Evolutionary conservation across 2,888 invertebrate genomes (phyloP), one percentile per base, ranked within the genome.

Genomic region (Leptopterna dolabrata): DNA sequence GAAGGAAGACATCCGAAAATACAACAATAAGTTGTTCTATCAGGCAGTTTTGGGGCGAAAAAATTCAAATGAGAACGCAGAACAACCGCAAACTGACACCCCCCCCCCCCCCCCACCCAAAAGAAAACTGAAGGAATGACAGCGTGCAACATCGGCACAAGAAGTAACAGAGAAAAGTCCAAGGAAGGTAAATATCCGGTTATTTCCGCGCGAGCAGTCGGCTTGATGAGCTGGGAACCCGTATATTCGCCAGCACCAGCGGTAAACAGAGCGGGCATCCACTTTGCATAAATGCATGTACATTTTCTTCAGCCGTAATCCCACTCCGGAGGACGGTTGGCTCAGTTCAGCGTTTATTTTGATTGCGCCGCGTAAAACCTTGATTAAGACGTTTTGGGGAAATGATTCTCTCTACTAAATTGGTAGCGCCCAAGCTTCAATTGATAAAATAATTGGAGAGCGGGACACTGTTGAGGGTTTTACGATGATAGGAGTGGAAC

Each of bases 221-320:
- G 63, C 27, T 63, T 24, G 24, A 63, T 63, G 63, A 11, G 63
- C 63, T 63, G 63, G 63, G 24, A 63, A 63, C 63, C 24, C 63
- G 63, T 63, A 63, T 63, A 19, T 63, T 63, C 63, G 63, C 63
- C 24, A 63, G 63, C 63, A 27, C 27, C 24, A 63, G 63, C 63
- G 63, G 63, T 63, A 63, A 63, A 63, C 63, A 63, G 63, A 63
- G 63, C 24, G 63, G 63, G 24, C 63, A 63, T 63, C 24, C 63
- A 63, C 63, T 63, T 63, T 63, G 63, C 63, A 63, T 63, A 63
- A 63, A 63, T 63, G 63, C 63, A 63, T 63, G 63, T 63, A n/a
- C n/a, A 36, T 63, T 63, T 63, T 24, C 63, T 63, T 63, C 24
- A 27, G 63, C 63, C 63, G 63, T 63, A 63, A 63, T 24, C 63